Base-by-base conservation (phyloP, 1,140 invertebrate species). In the Lepidurus arcticus region DNA sequence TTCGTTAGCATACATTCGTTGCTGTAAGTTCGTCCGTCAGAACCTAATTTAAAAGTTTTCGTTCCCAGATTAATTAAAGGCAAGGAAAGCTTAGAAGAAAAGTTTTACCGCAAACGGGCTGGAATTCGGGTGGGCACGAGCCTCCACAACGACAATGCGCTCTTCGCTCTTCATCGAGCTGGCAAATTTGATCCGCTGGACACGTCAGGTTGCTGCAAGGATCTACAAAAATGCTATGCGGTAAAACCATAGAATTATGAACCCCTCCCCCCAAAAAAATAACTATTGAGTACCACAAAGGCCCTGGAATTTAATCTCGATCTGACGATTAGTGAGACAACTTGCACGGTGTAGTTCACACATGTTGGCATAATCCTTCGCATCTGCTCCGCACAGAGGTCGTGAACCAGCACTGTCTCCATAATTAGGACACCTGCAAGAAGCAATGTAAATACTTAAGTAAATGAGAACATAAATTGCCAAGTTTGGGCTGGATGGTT, bases 291-390 rank as follows among this genome's bases (percentile, higher is more conserved):
- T 85, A 97, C 94, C 94, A 86, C 95, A 97, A 88, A 93, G 93
- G 73, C 95, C 95, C 78, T 89, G 88, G 85, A 93, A 96, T 83
- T 93, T 94, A 82, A 95, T 89, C n/a, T 89, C 90, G 82, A 97
- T 92, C 84, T 93, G 93, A 76, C 87, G 87, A 80, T 90, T 89
- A 16, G 88, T 85, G 26, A 88, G 86, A 85, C 94, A 97, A 1
- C 93, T 91, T n/a, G 89, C 88, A 80, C 88, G 87, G 80, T 90
- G 90, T 84, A 97, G 87, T 82, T 95, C 92, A 86, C 95, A 97
- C 75, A 91, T 87, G 82, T 92, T 92, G 11, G 88, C 88, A 83
- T 94, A 93, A 86, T 92, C 91, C 77, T 88, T 84, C 8, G 90
- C 91, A 83, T 93, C 90, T 81, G 88, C 88, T 75, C 91, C 93